These are phyloP conservation scores for Podotricha telesiphe DNA, from an alignment of 2,888 invertebrate species.

Conservation along the genomic window DNA sequence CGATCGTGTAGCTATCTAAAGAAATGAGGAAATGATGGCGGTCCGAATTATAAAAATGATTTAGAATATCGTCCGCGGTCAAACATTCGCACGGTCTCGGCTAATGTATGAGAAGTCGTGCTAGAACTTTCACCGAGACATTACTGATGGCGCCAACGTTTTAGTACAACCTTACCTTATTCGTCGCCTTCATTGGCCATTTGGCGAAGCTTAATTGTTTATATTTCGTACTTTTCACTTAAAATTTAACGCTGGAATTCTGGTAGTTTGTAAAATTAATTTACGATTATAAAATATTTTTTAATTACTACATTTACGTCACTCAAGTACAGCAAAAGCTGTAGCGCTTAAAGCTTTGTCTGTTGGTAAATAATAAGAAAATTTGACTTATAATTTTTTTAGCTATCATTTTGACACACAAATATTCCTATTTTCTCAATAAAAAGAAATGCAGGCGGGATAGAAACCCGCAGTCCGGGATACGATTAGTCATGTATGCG, in stretches of 20 bases:
- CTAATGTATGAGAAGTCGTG: slow-evolving; percentile 81
- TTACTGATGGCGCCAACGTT: slow-evolving; percentile 63
- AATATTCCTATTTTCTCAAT: too few relatives aligned
- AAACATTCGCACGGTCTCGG: slow-evolving; percentile 75
- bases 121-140: slow-evolving; percentile 77
- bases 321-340: too few relatives aligned
- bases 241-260: not conserved
- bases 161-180: slow-evolving; percentile 30
- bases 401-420: too few relatives aligned
- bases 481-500: slow-evolving; percentile 61
- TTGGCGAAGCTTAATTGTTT: not conserved
- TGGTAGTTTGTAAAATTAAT: too few relatives aligned
- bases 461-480: slow-evolving; percentile 50
- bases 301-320: too few relatives aligned
- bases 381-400: too few relatives aligned
- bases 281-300: too few relatives aligned
- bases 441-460: slow-evolving; percentile 26
- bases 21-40: slow-evolving; percentile 75
- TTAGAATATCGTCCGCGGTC: slow-evolving; percentile 54
- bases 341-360: too few relatives aligned
- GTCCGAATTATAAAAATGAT: slow-evolving; percentile 56
- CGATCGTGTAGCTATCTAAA: slow-evolving; percentile 48
- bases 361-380: too few relatives aligned
- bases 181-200: not conserved
- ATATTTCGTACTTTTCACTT: not conserved